Percentiles rank a stretch among this genome's conserved stretches.
These are phyloP conservation scores for Drosophila pectinifera DNA, from an alignment of 1,140 invertebrate genomes.

Conservation along the genomic window DNA sequence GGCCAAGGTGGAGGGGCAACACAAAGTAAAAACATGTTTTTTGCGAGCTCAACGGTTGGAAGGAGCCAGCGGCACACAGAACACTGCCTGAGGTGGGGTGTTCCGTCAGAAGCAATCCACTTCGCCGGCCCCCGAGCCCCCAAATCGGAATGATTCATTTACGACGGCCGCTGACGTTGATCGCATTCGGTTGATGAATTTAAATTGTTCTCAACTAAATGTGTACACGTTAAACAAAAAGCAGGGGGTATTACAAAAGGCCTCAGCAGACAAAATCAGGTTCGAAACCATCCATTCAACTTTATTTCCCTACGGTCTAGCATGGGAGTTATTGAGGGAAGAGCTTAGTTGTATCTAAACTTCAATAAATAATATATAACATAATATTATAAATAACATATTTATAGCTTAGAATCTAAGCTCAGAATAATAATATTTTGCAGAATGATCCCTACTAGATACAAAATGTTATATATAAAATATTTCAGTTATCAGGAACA, in stretches of 20 bases:
- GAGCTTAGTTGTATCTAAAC: no score
- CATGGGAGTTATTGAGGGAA: no score
- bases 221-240: conserved; percentile 19
- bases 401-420: no score
- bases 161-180: conserved; percentile 25
- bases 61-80: conserved; percentile 10
- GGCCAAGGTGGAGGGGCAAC: background rate
- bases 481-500: no score
- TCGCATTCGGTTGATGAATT: conserved; percentile 45
- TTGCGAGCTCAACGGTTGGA: conserved; percentile 12
- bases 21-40: conserved; percentile 39
- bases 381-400: no score
- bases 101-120: conserved; percentile 9
- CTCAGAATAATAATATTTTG: no score
- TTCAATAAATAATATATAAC: no score
- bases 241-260: background rate
- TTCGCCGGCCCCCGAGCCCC: background rate
- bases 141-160: conserved; percentile 34
- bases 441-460: no score
- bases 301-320: no score
- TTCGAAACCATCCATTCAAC: background rate
- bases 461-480: no score
- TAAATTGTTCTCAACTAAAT: conserved; percentile 34
- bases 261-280: background rate
- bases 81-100: conserved; percentile 12